Base-by-base conservation (phyloP, 2,888 invertebrate species). In the Heliconius erato region DNA sequence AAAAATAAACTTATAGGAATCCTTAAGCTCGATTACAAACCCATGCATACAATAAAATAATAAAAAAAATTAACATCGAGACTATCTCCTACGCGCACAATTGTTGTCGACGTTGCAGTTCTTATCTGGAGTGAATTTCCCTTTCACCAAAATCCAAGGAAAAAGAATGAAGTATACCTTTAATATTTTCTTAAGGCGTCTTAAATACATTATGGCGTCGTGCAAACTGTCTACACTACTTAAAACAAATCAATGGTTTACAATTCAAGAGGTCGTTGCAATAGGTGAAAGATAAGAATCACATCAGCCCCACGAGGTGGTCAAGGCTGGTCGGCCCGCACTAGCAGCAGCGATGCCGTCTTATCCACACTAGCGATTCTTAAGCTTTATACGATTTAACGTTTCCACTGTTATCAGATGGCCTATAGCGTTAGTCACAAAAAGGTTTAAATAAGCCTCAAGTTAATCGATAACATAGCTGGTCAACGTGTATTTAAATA, bases 331-430 rank as follows among this genome's bases (percentile, higher is more conserved):
- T 79, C 84, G 86, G 82, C 81, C 83, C 83, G 83, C 83, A 83
- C 79, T 84, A 81, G 78, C 79, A 83, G 82, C 77, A 74, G 44
- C 85, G 82, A 79, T 79, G 80, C 81, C 91, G 87, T 90, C 81
- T 91, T 91, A 91, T 91, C 92, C 90, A 88, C 89, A 87, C 88
- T 87, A 90, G 89, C 90, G 89, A 89, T 90, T 91, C 91, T 91
- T 92, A 90, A 92, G 93, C 92, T 91, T 94, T 93, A 95, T 94
- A 94, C 94, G 92, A 94, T 94, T 92, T 93, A 92, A 91, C 90
- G 92, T 92, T 94, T 89, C 86, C 87, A 89, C 80, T 90, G 91
- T 94, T 95, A 95, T 95, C 95, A 91, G 94, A 95, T 95, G 91
- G 91, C 93, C 92, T 92, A 80, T 80, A 77, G 89, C 89, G 89